These are phyloP conservation scores for Pavo muticus DNA, from an alignment of 2,113 vertebrate species.

Conservation along the genomic window DNA sequence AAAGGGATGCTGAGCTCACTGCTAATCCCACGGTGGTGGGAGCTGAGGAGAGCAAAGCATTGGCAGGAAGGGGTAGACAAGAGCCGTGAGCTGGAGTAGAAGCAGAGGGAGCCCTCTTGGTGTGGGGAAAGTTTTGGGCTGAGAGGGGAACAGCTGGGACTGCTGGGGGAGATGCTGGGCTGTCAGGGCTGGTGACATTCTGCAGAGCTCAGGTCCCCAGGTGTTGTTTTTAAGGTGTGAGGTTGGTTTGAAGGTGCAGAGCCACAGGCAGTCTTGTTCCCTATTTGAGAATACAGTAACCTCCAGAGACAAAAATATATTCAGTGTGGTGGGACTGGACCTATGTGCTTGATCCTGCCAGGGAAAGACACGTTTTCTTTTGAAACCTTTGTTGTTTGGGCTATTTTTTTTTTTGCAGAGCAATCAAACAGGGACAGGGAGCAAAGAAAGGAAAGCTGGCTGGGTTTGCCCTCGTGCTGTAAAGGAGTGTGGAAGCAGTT, in stretches of 20 bases:
- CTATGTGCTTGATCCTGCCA: background rate
- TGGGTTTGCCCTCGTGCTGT: background rate
- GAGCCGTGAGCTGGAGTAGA: background rate
- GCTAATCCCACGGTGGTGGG: fast-evolving
- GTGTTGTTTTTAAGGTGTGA: background rate
- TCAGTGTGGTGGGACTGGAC: background rate
- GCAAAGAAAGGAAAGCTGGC: background rate
- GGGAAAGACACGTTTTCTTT: background rate
- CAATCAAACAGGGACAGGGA: background rate
- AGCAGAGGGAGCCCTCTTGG: background rate
- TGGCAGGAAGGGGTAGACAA: background rate
- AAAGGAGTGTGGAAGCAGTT: background rate
- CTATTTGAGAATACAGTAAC: background rate
- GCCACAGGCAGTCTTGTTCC: background rate
- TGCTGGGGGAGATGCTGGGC: background rate
- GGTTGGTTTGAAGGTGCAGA: background rate
- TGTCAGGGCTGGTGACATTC: background rate
- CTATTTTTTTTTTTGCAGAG: background rate
- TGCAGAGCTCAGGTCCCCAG: background rate
- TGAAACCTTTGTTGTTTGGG: background rate
- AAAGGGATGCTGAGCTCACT: background rate
- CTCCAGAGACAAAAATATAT: background rate
- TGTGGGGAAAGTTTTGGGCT: background rate
- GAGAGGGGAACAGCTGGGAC: fast-evolving
- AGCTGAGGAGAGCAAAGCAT: background rate